Percentiles rank a stretch among this genome's conserved stretches.
These are phyloP conservation scores for Paramormyrops hopkinsi DNA, from an alignment of 2,797 vertebrate species.

Conservation along the genomic window DNA sequence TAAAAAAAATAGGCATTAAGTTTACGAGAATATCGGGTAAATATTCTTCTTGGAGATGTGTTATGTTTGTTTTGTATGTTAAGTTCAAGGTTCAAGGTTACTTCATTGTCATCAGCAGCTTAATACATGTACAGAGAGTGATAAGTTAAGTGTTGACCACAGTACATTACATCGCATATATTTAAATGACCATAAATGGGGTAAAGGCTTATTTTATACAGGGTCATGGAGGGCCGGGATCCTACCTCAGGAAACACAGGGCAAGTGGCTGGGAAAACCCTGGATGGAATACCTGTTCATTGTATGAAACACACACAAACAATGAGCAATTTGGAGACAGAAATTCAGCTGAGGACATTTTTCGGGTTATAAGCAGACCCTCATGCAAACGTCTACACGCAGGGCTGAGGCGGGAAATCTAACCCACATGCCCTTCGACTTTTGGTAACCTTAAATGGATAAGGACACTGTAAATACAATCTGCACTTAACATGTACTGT, in stretches of 20 bases:
- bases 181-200: not conserved
- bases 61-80: not conserved
- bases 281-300: not conserved
- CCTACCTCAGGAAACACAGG: not conserved
- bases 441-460: not conserved
- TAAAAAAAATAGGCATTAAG: not conserved
- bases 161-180: not conserved
- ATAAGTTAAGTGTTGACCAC: not conserved
- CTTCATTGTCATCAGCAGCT: not conserved
- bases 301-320: not conserved
- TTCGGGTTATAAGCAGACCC: not conserved
- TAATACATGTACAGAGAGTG: not conserved
- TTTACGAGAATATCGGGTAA: not conserved
- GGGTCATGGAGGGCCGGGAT: not conserved
- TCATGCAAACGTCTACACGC: not conserved
- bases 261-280: not conserved
- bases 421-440: not conserved
- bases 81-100: not conserved
- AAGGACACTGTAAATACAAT: not conserved
- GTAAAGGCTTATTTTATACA: not conserved
- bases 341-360: not conserved
- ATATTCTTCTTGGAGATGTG: not conserved
- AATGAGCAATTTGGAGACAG: not conserved
- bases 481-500: not conserved
- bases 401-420: not conserved